Conservation (phyloP, 2,888 invertebrate species). For the Hyposoter dolosus region DNA sequence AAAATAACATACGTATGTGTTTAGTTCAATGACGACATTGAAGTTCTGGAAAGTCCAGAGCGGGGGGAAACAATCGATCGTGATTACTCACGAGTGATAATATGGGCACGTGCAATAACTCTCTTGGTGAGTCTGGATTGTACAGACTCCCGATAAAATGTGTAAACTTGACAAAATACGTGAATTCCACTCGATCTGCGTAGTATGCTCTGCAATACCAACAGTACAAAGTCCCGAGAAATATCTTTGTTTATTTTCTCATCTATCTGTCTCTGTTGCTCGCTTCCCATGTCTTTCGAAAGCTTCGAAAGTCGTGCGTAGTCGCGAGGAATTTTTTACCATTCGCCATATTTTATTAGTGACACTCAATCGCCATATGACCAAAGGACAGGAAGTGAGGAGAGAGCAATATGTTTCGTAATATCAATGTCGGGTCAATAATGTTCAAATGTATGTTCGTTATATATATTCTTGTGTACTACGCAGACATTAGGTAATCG, state of each 20-base stretch:
- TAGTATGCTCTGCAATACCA: background rate
- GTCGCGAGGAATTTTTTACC: background rate
- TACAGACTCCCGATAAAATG: slow-evolving; percentile 29
- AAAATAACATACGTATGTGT: slow-evolving; percentile 18
- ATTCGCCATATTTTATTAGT: slow-evolving; percentile 11
- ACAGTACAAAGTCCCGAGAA: slow-evolving; percentile 21
- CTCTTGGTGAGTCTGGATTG: slow-evolving; percentile 7
- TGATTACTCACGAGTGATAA: slow-evolving; percentile 45
- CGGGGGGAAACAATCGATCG: slow-evolving; percentile 61
- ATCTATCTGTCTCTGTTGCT: background rate
- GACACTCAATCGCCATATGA: background rate
- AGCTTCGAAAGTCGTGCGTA: slow-evolving; percentile 28
- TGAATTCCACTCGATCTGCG: background rate
- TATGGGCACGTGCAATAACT: slow-evolving; percentile 21
- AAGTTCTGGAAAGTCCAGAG: slow-evolving; percentile 39
- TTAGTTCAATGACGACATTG: slow-evolving; percentile 51
- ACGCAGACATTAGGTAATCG: slow-evolving; percentile 19
- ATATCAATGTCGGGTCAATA: slow-evolving; percentile 19
- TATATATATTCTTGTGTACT: background rate
- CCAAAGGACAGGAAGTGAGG: background rate
- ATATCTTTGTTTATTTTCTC: slow-evolving; percentile 10
- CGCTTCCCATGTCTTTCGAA: slow-evolving; percentile 12
- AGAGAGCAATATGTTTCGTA: slow-evolving; percentile 15
- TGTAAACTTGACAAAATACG: background rate
- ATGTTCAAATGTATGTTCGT: slow-evolving; percentile 10